These are phyloP conservation scores for Lasioglossum lativentre DNA, from an alignment of 2,888 invertebrate species.

Conservation along the genomic window DNA sequence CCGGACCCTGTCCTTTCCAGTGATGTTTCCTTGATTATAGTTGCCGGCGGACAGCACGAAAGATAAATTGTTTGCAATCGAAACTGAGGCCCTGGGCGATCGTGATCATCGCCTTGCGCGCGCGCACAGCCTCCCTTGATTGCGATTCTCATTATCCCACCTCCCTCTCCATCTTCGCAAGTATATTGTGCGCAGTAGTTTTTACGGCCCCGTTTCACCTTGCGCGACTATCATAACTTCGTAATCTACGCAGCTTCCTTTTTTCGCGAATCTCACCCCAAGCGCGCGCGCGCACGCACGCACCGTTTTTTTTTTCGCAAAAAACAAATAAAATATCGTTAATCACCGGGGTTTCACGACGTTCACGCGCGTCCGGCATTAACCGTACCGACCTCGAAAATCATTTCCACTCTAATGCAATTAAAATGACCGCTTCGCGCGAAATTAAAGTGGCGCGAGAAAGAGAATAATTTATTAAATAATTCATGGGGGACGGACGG, in stretches of 20 bases:
- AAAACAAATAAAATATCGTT: neutral
- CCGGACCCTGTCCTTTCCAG: slow-evolving; percentile 55
- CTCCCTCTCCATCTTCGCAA: slow-evolving; percentile 8
- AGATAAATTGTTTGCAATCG: slow-evolving; percentile 69
- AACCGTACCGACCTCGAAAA: neutral
- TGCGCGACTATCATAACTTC: slow-evolving; percentile 13
- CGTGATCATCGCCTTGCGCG: slow-evolving; percentile 65
- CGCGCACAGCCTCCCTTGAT: slow-evolving; percentile 58
- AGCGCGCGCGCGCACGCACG: no score
- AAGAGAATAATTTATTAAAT: neutral
- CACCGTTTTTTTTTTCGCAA: no score
- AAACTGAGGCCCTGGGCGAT: slow-evolving; percentile 59
- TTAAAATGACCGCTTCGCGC: neutral
- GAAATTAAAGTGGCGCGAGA: neutral
- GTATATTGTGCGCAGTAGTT: slow-evolving; percentile 26
- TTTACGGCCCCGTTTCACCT: slow-evolving; percentile 13
- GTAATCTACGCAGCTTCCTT: neutral
- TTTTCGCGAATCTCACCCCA: neutral
- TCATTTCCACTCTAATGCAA: slow-evolving; percentile 5
- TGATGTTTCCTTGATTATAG: slow-evolving; percentile 70
- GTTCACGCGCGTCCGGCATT: neutral
- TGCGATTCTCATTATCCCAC: slow-evolving; percentile 63
- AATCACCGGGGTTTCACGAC: slow-evolving; percentile 3
- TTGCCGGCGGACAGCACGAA: slow-evolving; percentile 33
- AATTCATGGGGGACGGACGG: neutral